These are phyloP conservation scores for Apodemus speciosus DNA, from an alignment of 2,113 vertebrate genomes.

Conservation along the genomic window DNA sequence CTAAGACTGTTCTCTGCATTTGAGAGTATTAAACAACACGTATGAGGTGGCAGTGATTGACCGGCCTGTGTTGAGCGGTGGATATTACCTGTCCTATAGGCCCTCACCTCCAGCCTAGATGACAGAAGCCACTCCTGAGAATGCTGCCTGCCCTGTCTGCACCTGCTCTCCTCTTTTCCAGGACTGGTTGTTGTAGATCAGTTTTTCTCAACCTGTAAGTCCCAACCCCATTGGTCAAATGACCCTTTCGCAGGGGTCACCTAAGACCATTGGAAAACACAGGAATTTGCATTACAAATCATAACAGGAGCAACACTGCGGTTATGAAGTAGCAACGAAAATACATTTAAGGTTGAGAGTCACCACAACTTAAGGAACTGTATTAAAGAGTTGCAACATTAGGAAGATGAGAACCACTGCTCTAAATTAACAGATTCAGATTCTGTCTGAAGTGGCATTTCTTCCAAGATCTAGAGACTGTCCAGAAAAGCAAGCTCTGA, in stretches of 20 bases:
- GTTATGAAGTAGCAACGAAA: neutral
- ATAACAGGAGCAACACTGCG: neutral
- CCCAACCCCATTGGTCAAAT: neutral
- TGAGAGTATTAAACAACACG: neutral
- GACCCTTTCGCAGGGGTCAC: neutral
- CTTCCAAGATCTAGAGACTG: neutral
- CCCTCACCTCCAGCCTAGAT: neutral
- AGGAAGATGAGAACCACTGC: neutral
- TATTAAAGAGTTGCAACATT: neutral
- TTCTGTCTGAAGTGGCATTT: neutral
- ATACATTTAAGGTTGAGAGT: neutral
- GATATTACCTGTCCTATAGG: neutral
- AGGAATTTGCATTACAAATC: neutral
- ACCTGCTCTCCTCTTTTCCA: neutral
- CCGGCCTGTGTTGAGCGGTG: neutral
- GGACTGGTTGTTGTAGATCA: neutral
- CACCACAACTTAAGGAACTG: neutral
- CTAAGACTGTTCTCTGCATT: neutral
- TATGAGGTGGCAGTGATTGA: neutral
- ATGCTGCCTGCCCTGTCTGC: neutral
- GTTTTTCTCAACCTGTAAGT: neutral
- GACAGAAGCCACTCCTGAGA: neutral
- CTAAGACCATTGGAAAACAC: neutral
- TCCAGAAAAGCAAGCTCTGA: neutral
- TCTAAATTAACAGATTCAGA: neutral